A percentile compares a stretch with the other conserved stretches of the same genome.
Conservation (phyloP, 2,888 invertebrate species). For the Branchellion lobata region DNA sequence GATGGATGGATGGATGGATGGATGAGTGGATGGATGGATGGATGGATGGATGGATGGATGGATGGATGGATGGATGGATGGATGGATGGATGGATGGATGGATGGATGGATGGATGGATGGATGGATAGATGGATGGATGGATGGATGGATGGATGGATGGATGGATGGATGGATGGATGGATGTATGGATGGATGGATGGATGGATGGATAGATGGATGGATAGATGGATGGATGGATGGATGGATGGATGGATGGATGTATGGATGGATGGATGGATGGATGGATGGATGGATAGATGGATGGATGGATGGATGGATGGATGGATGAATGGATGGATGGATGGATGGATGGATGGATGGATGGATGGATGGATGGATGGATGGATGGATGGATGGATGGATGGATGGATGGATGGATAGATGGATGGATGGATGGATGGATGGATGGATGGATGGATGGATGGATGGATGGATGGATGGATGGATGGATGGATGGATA, state of each 20-base stretch:
- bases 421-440: slow-evolving; percentile 23
- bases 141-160: neutral
- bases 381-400: slow-evolving; percentile 29
- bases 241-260: slow-evolving; percentile 29
- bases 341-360: slow-evolving; percentile 23
- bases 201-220: slow-evolving; percentile 27
- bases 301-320: slow-evolving; percentile 29
- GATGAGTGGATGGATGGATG: slow-evolving; percentile 20
- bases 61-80: neutral
- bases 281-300: slow-evolving; percentile 27
- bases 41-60: neutral
- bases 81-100: neutral
- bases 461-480: slow-evolving; percentile 17
- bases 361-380: slow-evolving; percentile 26
- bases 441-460: slow-evolving; percentile 29
- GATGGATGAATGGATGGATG: slow-evolving; percentile 27
- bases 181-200: slow-evolving; percentile 4
- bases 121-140: slow-evolving; percentile 1
- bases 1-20: slow-evolving; percentile 6
- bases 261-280: slow-evolving; percentile 26
- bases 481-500: slow-evolving; percentile 18
- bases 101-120: neutral
- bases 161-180: neutral
- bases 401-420: slow-evolving; percentile 27
- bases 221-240: slow-evolving; percentile 27